Base-by-base conservation (phyloP, 2,797 vertebrate genomes). In the Pristis pectinata region DNA sequence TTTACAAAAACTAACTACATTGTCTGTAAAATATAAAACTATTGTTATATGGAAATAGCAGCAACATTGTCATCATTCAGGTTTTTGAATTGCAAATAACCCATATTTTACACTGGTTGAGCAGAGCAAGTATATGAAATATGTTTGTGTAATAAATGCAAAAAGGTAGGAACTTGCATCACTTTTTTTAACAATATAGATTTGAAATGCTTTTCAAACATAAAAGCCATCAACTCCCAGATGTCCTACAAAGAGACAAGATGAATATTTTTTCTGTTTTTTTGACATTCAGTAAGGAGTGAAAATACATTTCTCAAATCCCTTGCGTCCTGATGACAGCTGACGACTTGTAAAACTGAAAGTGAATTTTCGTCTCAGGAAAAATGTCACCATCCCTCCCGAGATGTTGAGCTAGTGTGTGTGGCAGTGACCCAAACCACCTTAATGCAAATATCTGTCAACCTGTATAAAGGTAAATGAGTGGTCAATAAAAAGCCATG, bases 261-360 rank as follows among this genome's bases (percentile, higher is more conserved):
- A 76, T 94, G 92, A 76, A 30, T 94, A 15, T 94, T 94, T 94
- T 74, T 93, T 49, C 44, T 74, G 70, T 94, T 74, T 70, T 94
- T 89, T 76, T 94, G 92, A 94, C 70, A 94, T 94, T 94, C 92
- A 74, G 44, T 56, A 76, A 94, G 70, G 92, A 94, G 67, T n/a
- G 92, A 76, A 94, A 76, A 53, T 94, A n/a, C 72, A 94, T 94
- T 76, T 94, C 92, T 74, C 92, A 76, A 76, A 53, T 94, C 92
- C 70, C 92, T 19, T 74, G 70, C 13, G 91, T 70, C 93, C n/a
- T 0, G 91, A 72, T 93, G 92, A 94, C 49, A 44, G 70, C 70
- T 94, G 92, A 44, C 44, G 30, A 34, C 64, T 72, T 94, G 67
- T 56, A 76, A 94, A 94, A 76, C 70, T 94, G 92, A 49, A 76